A percentile compares a stretch with the other conserved stretches of the same genome.
phyloP scores from a whole-genome alignment of 2,797 vertebrate species.

The Pseudochromis fuscus region DNA sequence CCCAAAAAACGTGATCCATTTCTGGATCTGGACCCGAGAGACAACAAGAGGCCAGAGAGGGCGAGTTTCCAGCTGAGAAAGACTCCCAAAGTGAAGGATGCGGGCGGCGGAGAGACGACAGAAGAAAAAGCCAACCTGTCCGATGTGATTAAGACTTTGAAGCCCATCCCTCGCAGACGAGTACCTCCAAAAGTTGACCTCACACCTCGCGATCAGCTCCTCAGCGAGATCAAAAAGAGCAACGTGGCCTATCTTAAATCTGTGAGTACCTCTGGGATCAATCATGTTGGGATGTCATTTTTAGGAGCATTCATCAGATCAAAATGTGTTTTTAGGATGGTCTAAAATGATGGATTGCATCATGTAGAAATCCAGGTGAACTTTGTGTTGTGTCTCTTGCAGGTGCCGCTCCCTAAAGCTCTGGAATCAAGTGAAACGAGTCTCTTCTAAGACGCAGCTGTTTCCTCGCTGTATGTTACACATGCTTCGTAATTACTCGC shows the following conservation, averaged over 20 bases:
- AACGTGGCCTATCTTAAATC: slow-evolving; percentile 95
- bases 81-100: slow-evolving; percentile 63
- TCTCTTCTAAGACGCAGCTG: slow-evolving; percentile 70
- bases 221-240: slow-evolving; percentile 93
- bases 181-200: slow-evolving; percentile 89
- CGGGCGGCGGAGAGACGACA: slow-evolving; percentile 34
- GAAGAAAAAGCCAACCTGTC: slow-evolving; percentile 91
- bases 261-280: slow-evolving; percentile 82
- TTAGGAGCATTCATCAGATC: background rate
- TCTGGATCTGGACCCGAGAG: slow-evolving; percentile 75
- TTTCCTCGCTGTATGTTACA: slow-evolving; percentile 35
- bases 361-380: slow-evolving; percentile 3
- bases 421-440: slow-evolving; percentile 88
- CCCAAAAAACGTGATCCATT: slow-evolving; percentile 85
- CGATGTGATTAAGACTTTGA: slow-evolving; percentile 93
- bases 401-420: slow-evolving; percentile 95
- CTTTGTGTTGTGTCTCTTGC: slow-evolving; percentile 30
- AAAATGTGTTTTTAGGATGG: background rate
- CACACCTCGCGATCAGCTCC: slow-evolving; percentile 92
- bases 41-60: slow-evolving; percentile 66
- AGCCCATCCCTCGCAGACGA: slow-evolving; percentile 91
- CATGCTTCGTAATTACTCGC: slow-evolving; percentile 16
- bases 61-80: slow-evolving; percentile 80
- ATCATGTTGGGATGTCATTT: background rate
- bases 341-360: background rate